Evolutionary conservation across 2,113 vertebrate species (phyloP).

Genomic region (Narcine bancroftii): DNA sequence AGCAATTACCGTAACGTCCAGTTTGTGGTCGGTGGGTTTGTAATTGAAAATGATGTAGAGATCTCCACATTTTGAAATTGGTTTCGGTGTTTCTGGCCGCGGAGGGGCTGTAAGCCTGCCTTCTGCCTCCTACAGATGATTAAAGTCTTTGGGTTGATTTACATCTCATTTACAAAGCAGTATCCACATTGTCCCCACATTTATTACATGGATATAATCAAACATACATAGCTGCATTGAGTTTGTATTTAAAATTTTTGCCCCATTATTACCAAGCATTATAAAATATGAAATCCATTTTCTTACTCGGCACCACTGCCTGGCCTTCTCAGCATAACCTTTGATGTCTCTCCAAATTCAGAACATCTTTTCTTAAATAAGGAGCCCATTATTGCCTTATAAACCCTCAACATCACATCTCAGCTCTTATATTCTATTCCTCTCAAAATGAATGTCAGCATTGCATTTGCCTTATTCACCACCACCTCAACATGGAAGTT

Average conservation of each 20-base stretch:
- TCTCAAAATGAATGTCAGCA: too few species aligned
- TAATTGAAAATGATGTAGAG: slow-evolving; percentile 73
- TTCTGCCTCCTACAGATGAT: not conserved
- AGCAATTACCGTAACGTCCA: slow-evolving; percentile 65
- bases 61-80: slow-evolving; percentile 81
- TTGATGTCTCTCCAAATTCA: too few species aligned
- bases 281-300: too few species aligned
- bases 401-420: too few species aligned
- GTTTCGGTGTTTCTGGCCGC: slow-evolving; percentile 44
- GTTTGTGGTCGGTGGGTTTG: slow-evolving; percentile 62
- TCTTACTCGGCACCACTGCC: too few species aligned
- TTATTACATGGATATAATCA: not conserved
- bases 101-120: slow-evolving; percentile 39
- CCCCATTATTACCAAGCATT: not conserved
- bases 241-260: not conserved
- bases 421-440: too few species aligned
- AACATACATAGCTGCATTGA: not conserved
- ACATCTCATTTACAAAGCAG: not conserved
- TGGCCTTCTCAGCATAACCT: too few species aligned
- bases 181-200: not conserved
- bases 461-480: too few species aligned
- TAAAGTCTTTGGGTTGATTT: not conserved
- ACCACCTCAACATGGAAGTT: too few species aligned
- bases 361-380: too few species aligned
- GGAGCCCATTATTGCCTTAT: too few species aligned